Evolutionary conservation across 2,113 vertebrate species (phyloP), one percentile per base, ranked within the genome.

Genomic region (Steatornis caripensis): DNA sequence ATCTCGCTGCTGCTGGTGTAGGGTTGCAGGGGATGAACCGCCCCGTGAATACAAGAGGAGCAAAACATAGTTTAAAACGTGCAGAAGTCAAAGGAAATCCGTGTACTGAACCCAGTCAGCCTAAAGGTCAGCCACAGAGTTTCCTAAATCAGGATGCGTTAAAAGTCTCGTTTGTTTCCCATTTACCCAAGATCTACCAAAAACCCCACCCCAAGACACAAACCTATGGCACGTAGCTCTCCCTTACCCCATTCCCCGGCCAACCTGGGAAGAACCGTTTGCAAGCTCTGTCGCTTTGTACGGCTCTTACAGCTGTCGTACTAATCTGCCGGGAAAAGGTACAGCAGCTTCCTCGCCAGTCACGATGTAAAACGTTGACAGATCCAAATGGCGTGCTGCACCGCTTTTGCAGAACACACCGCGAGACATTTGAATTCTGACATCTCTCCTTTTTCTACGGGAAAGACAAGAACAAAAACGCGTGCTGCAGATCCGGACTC

Each of bases 1-100:
- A 69, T 71, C 72, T 71, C 61, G 3, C 55, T 58, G 37, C 30
- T 53, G 57, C 62, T 77, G 58, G 2, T 78, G 64, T 55, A 80
- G 51, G 45, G 83, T 91, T 85, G 48, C 87, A 89, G 91, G 74
- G 48, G 84, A 18, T 94, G 75, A 93, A 29, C 91, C 64, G 89
- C 64, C 80, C 60, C 10, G 0, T 0, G 29, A 53, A 65, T 12
- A 39, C 45, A 45, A 78, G 82, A 93, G 80, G 74, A 93, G 71
- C 46, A 70, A 78, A 80, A 34, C 26, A 4, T 4, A 60, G 79
- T 82, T 55, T 60, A 51, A 61, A 84, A 45, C 6, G 53, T 48
- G 61, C 76, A 41, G 7, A 69, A 95, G 68, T 37, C 93, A 51
- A 43, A 77, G 77, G 70, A 91, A 96, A 96, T 90, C 70, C 7